Evolutionary conservation across 2,113 vertebrate genomes (phyloP).

Genomic region (Charadrius vociferus): DNA sequence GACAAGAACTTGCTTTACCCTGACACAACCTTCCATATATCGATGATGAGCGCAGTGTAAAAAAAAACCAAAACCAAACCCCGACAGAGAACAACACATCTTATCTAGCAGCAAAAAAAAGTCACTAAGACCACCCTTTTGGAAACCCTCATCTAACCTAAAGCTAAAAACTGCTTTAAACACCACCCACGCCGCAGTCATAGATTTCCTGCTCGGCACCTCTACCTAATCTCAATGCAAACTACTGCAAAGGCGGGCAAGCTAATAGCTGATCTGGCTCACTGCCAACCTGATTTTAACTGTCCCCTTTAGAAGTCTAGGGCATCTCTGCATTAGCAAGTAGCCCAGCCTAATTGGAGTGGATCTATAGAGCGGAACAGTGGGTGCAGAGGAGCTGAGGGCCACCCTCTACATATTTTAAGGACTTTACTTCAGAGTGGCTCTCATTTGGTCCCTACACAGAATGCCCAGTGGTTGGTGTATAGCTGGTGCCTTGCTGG

Average conservation of each 20-base stretch:
- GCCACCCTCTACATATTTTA: background rate
- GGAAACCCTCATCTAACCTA: background rate
- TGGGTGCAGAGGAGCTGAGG: background rate
- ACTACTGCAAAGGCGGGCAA: constrained; percentile 19
- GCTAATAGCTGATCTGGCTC: constrained; percentile 49
- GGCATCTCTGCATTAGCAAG: constrained; percentile 10
- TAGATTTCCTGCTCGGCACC: constrained; percentile 35
- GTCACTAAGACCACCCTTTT: background rate
- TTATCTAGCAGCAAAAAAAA: background rate
- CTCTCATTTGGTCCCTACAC: background rate
- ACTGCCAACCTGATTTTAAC: constrained; percentile 6
- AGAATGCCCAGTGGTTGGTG: background rate
- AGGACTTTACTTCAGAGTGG: background rate
- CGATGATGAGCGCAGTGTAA: background rate
- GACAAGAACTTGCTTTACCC: background rate
- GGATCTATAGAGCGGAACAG: background rate
- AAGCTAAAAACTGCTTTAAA: constrained; percentile 46
- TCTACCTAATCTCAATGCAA: constrained; percentile 24
- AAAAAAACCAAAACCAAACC: background rate
- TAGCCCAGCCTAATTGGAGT: background rate
- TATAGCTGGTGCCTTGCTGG: background rate
- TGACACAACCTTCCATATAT: background rate
- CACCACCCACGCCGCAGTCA: background rate
- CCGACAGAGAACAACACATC: background rate
- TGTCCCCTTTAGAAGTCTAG: constrained; percentile 3